phyloP scores from a whole-genome alignment of 2,797 vertebrate species.

The Lemur catta region DNA sequence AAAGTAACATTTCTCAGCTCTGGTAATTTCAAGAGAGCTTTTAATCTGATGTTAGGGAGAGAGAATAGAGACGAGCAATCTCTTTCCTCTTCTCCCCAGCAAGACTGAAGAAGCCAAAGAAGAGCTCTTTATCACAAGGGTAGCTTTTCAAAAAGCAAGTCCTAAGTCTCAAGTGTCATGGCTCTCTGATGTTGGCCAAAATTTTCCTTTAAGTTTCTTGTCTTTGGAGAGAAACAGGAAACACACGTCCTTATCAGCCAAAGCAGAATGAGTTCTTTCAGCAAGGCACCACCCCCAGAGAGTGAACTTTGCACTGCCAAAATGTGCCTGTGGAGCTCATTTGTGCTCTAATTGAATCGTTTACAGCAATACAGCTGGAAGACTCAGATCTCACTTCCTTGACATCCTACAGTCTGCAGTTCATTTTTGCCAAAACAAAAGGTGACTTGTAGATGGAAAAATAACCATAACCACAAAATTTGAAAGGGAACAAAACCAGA shows the following conservation, averaged over 20 bases:
- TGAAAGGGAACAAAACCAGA: neutral
- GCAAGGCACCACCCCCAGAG: neutral
- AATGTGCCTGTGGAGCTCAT: neutral
- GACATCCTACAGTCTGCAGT: neutral
- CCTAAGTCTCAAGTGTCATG: neutral
- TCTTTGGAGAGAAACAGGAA: constrained; percentile 58
- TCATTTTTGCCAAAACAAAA: neutral
- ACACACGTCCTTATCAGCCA: constrained; percentile 42
- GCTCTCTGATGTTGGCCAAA: neutral
- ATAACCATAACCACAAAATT: neutral
- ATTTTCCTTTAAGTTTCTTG: neutral
- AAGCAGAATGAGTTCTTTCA: neutral
- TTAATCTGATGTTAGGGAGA: neutral
- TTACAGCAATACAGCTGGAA: constrained; percentile 30
- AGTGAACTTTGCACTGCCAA: neutral
- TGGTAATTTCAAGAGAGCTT: neutral
- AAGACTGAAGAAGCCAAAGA: neutral
- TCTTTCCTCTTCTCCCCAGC: neutral
- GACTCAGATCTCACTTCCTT: constrained; percentile 22
- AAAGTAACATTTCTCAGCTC: neutral
- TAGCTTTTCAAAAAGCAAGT: neutral
- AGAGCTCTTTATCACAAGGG: neutral
- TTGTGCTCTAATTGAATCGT: neutral
- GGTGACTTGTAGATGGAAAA: neutral
- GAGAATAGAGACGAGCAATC: neutral